Evolutionary conservation across 2,888 invertebrate genomes (phyloP).

Genomic region (Phyllotreta striolata): DNA sequence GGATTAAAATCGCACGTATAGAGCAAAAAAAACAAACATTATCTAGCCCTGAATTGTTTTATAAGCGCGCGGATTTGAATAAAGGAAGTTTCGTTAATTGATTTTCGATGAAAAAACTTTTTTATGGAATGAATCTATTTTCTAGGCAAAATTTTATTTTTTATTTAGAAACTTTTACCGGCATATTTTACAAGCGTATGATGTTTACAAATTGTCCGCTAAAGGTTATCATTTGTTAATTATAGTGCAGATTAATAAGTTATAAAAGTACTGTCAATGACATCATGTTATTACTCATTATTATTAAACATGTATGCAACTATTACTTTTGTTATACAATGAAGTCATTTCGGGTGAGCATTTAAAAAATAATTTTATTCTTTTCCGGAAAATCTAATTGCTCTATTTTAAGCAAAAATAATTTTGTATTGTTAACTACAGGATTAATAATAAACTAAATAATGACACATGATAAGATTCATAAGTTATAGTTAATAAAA

Average conservation of each 20-base stretch:
- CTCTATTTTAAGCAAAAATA: no score
- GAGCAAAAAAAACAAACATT: slow-evolving; percentile 13
- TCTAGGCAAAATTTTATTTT: no score
- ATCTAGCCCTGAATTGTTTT: not conserved
- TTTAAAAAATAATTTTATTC: no score
- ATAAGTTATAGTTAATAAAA: no score
- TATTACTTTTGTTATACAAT: no score
- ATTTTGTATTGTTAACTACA: no score
- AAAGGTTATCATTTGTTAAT: slow-evolving; percentile 28
- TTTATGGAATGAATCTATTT: not conserved
- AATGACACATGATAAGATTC: no score
- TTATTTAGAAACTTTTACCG: not conserved
- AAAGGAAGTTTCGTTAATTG: slow-evolving; percentile 3
- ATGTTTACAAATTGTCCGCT: slow-evolving; percentile 1
- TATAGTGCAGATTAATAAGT: slow-evolving; percentile 25
- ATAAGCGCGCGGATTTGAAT: not conserved
- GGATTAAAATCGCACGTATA: slow-evolving; percentile 18
- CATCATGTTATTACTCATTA: slow-evolving; percentile 22
- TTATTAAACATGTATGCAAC: not conserved
- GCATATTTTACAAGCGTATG: slow-evolving; percentile 8
- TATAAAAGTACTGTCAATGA: slow-evolving; percentile 29
- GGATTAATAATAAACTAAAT: no score
- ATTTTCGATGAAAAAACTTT: not conserved
- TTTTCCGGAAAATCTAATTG: no score
- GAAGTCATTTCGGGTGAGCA: no score